Evolutionary conservation across 2,888 invertebrate species (phyloP), one percentile per base, ranked within the genome.

Genomic region (Xestia rhomboidea): DNA sequence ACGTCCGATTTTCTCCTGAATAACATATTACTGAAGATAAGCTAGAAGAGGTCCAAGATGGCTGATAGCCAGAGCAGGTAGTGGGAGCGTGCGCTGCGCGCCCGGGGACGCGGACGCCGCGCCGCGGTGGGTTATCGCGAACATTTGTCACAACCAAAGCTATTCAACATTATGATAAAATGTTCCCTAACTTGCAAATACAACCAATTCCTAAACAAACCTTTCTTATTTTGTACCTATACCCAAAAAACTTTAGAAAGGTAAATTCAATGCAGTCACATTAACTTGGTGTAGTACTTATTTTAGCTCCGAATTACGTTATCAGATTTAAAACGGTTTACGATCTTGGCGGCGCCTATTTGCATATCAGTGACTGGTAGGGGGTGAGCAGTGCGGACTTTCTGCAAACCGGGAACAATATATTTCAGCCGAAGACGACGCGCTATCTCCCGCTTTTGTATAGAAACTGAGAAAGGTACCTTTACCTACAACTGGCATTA

Each of bases 321-420:
- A 95, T 95, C 95, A 92, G 95, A 95, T 95, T 93, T 92, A 91
- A 93, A 94, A 94, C 93, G 93, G 93, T 95, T 95, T 95, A 95
- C 94, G 94, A 95, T 95, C 93, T 94, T 89, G 91, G 88, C 91
- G 91, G 93, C 91, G 93, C 93, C 90, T 92, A 95, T 96, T 96
- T 96, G 95, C 95, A 96, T 96, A 95, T 95, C 95, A 94, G 95
- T 90, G 90, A 87, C 90, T 91, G 79, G 79, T 93, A 91, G 92
- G 91, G 92, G 92, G 92, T 89, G 90, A 90, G 89, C 89, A 89
- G 91, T 88, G 89, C 67, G 68, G 60, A 91, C 91, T 90, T 89
- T 91, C 91, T 91, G 90, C 92, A 92, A 92, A 89, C 91, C 88
- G 89, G 91, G 86, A 92, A 94, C 95, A 94, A 95, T 95, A 95